Base-by-base conservation (phyloP, 2,888 invertebrate genomes). In the Acrobasis suavella region DNA sequence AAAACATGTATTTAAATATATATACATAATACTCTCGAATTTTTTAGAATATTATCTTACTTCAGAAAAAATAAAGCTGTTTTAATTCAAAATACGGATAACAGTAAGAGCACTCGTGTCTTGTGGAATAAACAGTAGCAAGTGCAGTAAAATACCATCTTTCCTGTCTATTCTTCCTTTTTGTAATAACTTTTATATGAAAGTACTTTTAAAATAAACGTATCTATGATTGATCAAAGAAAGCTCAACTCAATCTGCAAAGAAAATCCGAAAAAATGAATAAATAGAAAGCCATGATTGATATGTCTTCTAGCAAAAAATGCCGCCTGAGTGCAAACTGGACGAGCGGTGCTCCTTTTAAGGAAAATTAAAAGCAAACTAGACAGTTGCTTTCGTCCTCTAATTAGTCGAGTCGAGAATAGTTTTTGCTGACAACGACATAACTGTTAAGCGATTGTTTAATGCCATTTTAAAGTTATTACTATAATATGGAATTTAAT, bases 381-480 rank as follows among this genome's bases (percentile, higher is more conserved):
- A 69, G 76, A 77, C 79, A 81, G 70, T 76, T 73, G 76, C 81
- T 81, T 80, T 83, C 80, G 69, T 80, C 72, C 71, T 77, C 67
- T 76, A 74, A 76, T 76, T 71, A 73, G 70, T 62, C 68, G 64
- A 73, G 70, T 62, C 68, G 64, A 66, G 69, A 68, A 63, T 64
- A 37, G 46, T 17, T 54, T 38, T 22, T 37, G 15, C 15, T n/a
- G 42, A 7, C 9, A 15, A 32, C 52, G n/a, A 51, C 32, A 22
- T 46, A 54, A 61, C 52, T 61, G 42, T 7, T 32, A 32, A 32
- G 32, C 32, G 8, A 32, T 32, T 32, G 8, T 32, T 32, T 32
- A 8, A 7, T 8, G 32, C 7, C 32, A 32, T 32, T 22, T 3
- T 22, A 3, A 22, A 22, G 5, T 2, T 22, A 22, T 5, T 22